Base-by-base conservation (phyloP, 1,140 invertebrate species). In the Oreohelix idahoensis region DNA sequence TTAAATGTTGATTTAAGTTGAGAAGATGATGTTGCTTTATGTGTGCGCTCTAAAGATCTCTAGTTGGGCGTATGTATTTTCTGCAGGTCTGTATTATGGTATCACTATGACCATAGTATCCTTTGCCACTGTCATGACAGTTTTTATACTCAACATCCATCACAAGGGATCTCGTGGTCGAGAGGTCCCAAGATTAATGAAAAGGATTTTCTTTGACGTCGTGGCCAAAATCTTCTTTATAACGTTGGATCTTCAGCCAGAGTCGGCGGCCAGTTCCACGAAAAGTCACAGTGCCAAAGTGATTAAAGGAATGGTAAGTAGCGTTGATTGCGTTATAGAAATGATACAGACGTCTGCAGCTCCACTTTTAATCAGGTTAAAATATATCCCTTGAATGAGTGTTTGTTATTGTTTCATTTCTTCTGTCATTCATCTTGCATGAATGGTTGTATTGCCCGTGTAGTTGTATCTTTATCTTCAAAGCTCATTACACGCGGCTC, bases 81-180 rank as follows among this genome's bases (percentile, higher is more conserved):
- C 29, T 86, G 35, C 88, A 97, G 96, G 96, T 93, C 93, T 97
- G 83, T 98, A 98, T 91, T 98, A 98, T 89, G 97, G 97, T 36
- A 96, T 97, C 0, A 97, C 96, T 87, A 98, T 98, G 85, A 97
- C 96, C 88, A 94, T 98, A 80, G 97, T 98, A 23, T 96, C 96
- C 0, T 96, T 97, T 87, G 96, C 97, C 13, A 97, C 96, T 0
- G 97, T 95, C 0, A 94, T 97, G 86, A 97, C 96, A 0, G 94
- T 94, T 1, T 90, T 94, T 39, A 94, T 93, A 13, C 87, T 98
- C 29, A 98, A 97, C 92, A 95, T 97, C 86, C 96, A 97, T 92
- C 96, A 97, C 92, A 95, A 96, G 88, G 96, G 97, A 79, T 94
- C 95, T 38, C 93, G 96, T 89, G 96, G 96, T 23, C 94, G 94